Evolutionary conservation across 37 sponge, comb jelly and placozoan species (phyloP).

Genomic region (Diacarnus erythraeanus): DNA sequence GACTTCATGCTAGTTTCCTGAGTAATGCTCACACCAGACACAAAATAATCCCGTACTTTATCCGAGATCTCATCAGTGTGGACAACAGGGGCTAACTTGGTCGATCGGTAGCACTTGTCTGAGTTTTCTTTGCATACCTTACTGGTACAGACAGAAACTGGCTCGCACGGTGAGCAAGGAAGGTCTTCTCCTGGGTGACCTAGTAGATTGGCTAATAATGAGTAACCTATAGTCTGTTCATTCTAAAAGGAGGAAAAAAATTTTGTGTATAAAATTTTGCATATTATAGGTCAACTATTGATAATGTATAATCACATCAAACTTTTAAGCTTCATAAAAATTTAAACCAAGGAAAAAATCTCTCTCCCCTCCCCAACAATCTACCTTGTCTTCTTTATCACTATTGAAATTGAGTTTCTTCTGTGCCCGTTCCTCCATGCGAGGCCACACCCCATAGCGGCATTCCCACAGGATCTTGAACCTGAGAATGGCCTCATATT

Average conservation of each 20-base stretch:
- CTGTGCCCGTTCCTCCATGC: slow-evolving; percentile 50
- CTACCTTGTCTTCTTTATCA: slow-evolving; percentile 9
- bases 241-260: slow-evolving; percentile 11
- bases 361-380: not conserved
- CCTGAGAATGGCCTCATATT: slow-evolving; percentile 21
- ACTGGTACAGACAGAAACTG: slow-evolving; percentile 46
- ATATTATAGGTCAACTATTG: not conserved
- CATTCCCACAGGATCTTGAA: slow-evolving; percentile 51
- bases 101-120: slow-evolving; percentile 40
- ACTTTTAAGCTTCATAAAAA: too few relatives aligned
- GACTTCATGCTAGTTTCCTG: slow-evolving; percentile 49
- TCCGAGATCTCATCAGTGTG: slow-evolving; percentile 39
- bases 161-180: slow-evolving; percentile 63
- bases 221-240: slow-evolving; percentile 64
- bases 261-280: not conserved
- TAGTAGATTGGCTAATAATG: slow-evolving; percentile 47
- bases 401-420: slow-evolving; percentile 40
- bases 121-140: slow-evolving; percentile 33
- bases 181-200: slow-evolving; percentile 24
- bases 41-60: not conserved
- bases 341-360: not conserved
- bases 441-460: slow-evolving; percentile 58
- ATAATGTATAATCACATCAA: not conserved
- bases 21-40: slow-evolving; percentile 43
- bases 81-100: slow-evolving; percentile 28